Evolutionary conservation across 2,113 vertebrate genomes (phyloP).

Genomic region (Trogon melanurus): DNA sequence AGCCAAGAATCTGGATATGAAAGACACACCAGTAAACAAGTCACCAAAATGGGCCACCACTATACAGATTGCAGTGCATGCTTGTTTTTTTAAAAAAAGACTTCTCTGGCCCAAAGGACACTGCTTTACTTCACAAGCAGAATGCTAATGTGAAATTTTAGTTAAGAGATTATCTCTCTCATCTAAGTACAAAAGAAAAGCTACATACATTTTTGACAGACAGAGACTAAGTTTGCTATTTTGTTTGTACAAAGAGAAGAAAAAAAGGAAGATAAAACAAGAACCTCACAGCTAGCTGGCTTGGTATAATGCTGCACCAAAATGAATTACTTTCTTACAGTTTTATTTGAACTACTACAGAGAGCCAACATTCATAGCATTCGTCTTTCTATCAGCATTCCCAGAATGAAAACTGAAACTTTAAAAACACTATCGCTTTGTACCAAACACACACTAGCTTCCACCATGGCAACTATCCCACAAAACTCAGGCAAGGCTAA

Average conservation of each 20-base stretch:
- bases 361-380: conserved; percentile 32
- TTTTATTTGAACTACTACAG: conserved; percentile 21
- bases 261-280: conserved; percentile 30
- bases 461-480: conserved; percentile 56
- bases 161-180: conserved; percentile 41
- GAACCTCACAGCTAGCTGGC: neutral
- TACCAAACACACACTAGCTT: conserved; percentile 40
- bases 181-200: conserved; percentile 56
- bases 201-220: conserved; percentile 62
- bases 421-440: conserved; percentile 61
- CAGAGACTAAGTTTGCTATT: conserved; percentile 34
- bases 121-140: conserved; percentile 12
- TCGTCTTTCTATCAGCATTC: conserved; percentile 47
- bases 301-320: conserved; percentile 10
- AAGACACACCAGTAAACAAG: conserved; percentile 52
- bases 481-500: conserved; percentile 58
- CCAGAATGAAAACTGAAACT: conserved; percentile 62
- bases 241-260: conserved; percentile 30
- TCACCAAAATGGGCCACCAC: neutral
- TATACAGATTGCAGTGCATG: neutral
- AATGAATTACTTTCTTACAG: neutral
- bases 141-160: conserved; percentile 51
- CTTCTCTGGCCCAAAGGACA: neutral
- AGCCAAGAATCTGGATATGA: conserved; percentile 50
- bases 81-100: neutral